phyloP scores from a whole-genome alignment of 2,888 invertebrate species.

The Patella ulyssiponensis region DNA sequence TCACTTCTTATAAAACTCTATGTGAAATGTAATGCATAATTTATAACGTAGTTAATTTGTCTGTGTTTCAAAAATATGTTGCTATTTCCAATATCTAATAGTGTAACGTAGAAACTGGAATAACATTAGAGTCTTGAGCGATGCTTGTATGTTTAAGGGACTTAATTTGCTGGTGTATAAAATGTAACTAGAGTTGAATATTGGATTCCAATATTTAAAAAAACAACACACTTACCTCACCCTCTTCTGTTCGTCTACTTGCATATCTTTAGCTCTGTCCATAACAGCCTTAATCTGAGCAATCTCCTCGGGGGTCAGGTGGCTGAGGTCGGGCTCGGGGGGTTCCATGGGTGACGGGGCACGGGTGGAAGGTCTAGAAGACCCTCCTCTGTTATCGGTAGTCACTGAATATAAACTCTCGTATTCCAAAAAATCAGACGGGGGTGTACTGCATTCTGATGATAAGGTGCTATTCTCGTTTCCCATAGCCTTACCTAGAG shows the following conservation, averaged over 20 bases:
- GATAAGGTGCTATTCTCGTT: constrained; percentile 44
- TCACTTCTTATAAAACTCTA: too few species aligned
- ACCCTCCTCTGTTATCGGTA: constrained; percentile 53
- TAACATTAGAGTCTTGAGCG: too few species aligned
- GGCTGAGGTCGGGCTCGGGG: constrained; percentile 76
- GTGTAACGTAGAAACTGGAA: too few species aligned
- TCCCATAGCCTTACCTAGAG: constrained; percentile 32
- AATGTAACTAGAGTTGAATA: too few species aligned
- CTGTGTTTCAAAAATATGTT: too few species aligned
- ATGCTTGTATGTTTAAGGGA: too few species aligned
- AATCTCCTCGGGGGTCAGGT: constrained; percentile 77
- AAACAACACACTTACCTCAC: constrained; percentile 58
- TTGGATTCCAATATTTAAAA: not conserved
- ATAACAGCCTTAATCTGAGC: constrained; percentile 78
- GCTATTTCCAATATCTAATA: too few species aligned
- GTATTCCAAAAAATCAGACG: constrained; percentile 52
- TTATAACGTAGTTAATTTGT: too few species aligned
- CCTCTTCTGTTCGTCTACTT: constrained; percentile 63
- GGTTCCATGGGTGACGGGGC: constrained; percentile 66
- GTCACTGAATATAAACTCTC: constrained; percentile 60
- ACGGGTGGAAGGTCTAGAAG: constrained; percentile 60
- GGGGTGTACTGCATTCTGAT: constrained; percentile 43
- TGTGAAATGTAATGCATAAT: too few species aligned
- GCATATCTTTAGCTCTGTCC: constrained; percentile 76
- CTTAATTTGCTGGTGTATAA: too few species aligned